Percentiles rank a stretch among this genome's conserved stretches.
Evolutionary conservation across 2,113 vertebrate genomes (phyloP).

Genomic region (Porphyrio hochstetteri): DNA sequence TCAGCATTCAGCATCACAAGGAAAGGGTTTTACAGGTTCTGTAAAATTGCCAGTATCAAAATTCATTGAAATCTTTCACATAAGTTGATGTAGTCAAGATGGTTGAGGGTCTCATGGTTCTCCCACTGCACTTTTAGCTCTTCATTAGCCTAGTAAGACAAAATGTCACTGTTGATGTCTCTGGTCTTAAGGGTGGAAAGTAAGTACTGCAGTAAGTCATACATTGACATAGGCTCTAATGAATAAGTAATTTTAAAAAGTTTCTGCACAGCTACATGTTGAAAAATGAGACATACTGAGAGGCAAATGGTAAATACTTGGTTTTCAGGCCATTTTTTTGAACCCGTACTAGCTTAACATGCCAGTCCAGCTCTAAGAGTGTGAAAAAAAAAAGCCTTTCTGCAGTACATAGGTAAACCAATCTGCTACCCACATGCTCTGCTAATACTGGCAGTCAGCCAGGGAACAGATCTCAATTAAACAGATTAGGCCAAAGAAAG

Average conservation of each 20-base stretch:
- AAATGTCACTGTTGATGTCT: neutral
- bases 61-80: neutral
- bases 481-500: slow-evolving; percentile 79
- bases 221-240: neutral
- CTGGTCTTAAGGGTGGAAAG: neutral
- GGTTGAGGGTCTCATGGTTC: neutral
- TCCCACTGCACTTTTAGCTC: neutral
- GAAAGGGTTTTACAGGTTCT: neutral
- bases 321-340: neutral
- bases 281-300: neutral
- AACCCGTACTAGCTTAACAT: neutral
- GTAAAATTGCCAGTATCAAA: neutral
- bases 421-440: slow-evolving; percentile 62
- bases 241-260: neutral
- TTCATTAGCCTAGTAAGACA: neutral
- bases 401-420: slow-evolving; percentile 7
- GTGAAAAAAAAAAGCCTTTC: neutral
- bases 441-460: slow-evolving; percentile 64
- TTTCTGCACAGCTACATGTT: neutral
- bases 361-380: neutral
- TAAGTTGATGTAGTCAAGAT: neutral
- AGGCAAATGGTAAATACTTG: neutral
- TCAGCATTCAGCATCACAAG: neutral
- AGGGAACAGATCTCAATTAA: slow-evolving; percentile 75
- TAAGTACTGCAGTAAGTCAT: neutral